Evolutionary conservation across 2,797 vertebrate species (phyloP).

Genomic region (Echiichthys vipera): DNA sequence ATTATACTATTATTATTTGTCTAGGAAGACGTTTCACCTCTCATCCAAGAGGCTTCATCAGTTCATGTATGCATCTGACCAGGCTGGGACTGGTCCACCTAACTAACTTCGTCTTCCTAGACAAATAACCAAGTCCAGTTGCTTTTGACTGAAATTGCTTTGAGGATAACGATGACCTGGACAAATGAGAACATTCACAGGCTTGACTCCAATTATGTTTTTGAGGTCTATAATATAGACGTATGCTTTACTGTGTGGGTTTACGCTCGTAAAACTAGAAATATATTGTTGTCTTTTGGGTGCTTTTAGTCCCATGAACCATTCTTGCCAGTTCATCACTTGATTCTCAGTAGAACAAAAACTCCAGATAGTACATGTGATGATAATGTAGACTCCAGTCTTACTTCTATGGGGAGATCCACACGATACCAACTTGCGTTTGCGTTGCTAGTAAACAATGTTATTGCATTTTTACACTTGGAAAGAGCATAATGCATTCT

Average conservation of each 20-base stretch:
- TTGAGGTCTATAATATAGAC: constrained; percentile 5
- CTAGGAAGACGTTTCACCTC: no score
- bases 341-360: constrained; percentile 23
- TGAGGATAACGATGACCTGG: no score
- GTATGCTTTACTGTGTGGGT: neutral
- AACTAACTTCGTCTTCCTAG: no score
- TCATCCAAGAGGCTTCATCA: no score
- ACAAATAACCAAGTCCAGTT: no score
- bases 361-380: constrained; percentile 16
- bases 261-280: constrained; percentile 17
- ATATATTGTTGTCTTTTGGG: constrained; percentile 11
- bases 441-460: constrained; percentile 26
- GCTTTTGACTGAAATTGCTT: no score
- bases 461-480: constrained; percentile 36
- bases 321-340: constrained; percentile 22
- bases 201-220: neutral
- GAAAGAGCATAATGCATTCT: constrained; percentile 4
- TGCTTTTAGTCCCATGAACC: constrained; percentile 28
- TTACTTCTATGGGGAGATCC: constrained; percentile 11
- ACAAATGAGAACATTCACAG: no score
- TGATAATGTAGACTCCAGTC: constrained; percentile 26
- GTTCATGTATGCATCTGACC: no score
- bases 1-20: no score
- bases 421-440: constrained; percentile 34
- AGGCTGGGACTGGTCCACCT: no score